Percentiles rank a stretch among this genome's conserved stretches.
These are phyloP conservation scores for Drosophila neutralis DNA, from an alignment of 2,888 invertebrate species.

Conservation along the genomic window DNA sequence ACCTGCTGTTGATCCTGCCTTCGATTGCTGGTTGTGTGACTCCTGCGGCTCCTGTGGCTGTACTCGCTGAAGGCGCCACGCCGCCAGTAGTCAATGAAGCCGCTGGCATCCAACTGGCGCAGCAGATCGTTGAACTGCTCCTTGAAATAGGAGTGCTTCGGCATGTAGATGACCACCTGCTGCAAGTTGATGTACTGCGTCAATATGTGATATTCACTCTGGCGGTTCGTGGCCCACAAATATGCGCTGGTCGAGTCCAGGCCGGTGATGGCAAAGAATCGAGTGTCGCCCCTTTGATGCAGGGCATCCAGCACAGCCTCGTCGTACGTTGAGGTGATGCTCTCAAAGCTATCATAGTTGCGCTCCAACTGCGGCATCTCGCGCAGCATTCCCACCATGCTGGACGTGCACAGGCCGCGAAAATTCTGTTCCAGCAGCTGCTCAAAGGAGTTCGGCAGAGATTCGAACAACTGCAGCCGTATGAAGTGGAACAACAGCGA, in stretches of 20 bases:
- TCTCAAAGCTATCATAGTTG: slow-evolving; percentile 19
- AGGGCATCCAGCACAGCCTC: slow-evolving; percentile 46
- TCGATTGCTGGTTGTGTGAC: not conserved
- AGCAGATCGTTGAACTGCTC: slow-evolving; percentile 54
- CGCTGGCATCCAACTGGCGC: slow-evolving; percentile 50
- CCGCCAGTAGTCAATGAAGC: slow-evolving; percentile 62
- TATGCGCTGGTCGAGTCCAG: slow-evolving; percentile 38
- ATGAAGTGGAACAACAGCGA: slow-evolving; percentile 74
- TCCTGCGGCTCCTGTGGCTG: not conserved
- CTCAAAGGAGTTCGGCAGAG: slow-evolving; percentile 46
- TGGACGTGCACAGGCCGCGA: slow-evolving; percentile 44
- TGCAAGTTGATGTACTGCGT: slow-evolving; percentile 55
- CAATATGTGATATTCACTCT: slow-evolving; percentile 36
- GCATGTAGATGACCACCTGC: slow-evolving; percentile 65
- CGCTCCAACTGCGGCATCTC: slow-evolving; percentile 48
- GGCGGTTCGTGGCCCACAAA: slow-evolving; percentile 24
- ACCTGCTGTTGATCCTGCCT: not conserved
- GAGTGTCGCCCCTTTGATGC: slow-evolving; percentile 18
- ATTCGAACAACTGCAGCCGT: slow-evolving; percentile 47
- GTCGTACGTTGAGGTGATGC: slow-evolving; percentile 33
- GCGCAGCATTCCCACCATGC: slow-evolving; percentile 39
- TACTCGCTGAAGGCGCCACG: slow-evolving; percentile 33
- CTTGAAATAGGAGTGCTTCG: slow-evolving; percentile 73
- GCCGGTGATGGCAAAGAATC: slow-evolving; percentile 53
- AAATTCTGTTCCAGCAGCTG: slow-evolving; percentile 45